Conservation (phyloP, 2,797 vertebrate genomes). For the Sardinella longiceps region DNA sequence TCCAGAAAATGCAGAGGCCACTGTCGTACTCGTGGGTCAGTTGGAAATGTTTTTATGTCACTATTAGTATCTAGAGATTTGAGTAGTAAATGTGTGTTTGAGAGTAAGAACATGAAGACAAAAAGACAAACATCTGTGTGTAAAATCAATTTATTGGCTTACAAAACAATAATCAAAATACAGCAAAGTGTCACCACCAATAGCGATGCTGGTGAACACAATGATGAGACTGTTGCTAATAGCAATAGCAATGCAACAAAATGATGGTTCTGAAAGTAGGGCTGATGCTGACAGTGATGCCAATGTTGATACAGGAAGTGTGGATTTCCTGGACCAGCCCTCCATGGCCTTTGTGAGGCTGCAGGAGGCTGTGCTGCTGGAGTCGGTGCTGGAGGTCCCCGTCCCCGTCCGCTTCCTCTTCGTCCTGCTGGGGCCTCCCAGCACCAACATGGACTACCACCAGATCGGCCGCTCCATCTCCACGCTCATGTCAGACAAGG, state of each 20-base stretch:
- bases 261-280: background rate
- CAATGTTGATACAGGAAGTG: slow-evolving; percentile 78
- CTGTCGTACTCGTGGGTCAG: slow-evolving; percentile 94
- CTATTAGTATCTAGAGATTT: background rate
- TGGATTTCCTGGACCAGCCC: slow-evolving; percentile 94
- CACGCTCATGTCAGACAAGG: slow-evolving; percentile 98
- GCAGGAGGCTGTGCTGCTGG: slow-evolving; percentile 90
- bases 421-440: slow-evolving; percentile 90
- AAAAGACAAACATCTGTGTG: background rate
- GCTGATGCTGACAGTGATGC: background rate
- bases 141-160: background rate
- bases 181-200: background rate
- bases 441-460: slow-evolving; percentile 95
- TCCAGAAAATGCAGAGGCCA: slow-evolving; percentile 92
- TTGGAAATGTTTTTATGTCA: slow-evolving; percentile 23
- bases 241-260: background rate
- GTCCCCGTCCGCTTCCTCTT: slow-evolving; percentile 95
- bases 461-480: slow-evolving; percentile 98
- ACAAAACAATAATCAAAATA: background rate
- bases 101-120: too few species aligned
- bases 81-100: too few species aligned
- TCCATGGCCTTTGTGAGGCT: slow-evolving; percentile 97
- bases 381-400: slow-evolving; percentile 93
- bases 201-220: background rate
- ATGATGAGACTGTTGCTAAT: background rate